These are phyloP conservation scores for Diglossa cyanea DNA, from an alignment of 2,797 vertebrate genomes.

Conservation along the genomic window DNA sequence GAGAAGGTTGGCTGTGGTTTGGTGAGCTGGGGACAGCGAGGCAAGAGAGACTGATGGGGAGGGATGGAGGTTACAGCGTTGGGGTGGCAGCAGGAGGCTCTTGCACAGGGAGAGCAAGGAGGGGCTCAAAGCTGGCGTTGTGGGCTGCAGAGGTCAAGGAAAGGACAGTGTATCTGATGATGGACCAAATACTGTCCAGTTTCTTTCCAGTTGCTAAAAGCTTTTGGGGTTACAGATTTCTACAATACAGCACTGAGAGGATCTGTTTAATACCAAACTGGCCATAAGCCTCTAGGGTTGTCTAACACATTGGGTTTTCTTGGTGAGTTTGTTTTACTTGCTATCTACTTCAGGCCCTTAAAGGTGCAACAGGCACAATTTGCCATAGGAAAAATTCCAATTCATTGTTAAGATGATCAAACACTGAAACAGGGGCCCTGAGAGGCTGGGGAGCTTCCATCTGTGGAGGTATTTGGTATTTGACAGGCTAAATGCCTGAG, in stretches of 20 bases:
- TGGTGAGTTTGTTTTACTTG: not conserved
- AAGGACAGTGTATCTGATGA: not conserved
- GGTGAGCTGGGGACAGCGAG: not conserved
- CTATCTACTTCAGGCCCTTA: not conserved
- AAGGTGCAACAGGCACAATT: not conserved
- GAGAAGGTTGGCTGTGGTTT: not conserved
- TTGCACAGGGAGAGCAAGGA: not conserved
- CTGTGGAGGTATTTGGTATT: not conserved
- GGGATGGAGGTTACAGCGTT: not conserved
- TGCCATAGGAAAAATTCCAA: not conserved
- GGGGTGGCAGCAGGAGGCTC: not conserved
- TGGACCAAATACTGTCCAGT: not conserved
- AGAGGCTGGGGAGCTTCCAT: not conserved
- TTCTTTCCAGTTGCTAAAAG: not conserved
- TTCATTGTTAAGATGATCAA: rapidly evolving
- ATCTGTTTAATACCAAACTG: not conserved
- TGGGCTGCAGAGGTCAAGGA: not conserved
- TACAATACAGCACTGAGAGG: not conserved
- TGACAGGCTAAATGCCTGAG: not conserved
- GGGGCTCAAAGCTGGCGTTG: rapidly evolving
- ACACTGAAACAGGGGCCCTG: rapidly evolving
- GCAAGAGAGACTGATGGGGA: not conserved
- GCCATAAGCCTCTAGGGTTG: not conserved
- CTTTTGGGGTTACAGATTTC: not conserved
- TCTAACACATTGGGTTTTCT: not conserved